phyloP scores from a whole-genome alignment of 2,888 invertebrate species.

The Yponomeuta evonymella region DNA sequence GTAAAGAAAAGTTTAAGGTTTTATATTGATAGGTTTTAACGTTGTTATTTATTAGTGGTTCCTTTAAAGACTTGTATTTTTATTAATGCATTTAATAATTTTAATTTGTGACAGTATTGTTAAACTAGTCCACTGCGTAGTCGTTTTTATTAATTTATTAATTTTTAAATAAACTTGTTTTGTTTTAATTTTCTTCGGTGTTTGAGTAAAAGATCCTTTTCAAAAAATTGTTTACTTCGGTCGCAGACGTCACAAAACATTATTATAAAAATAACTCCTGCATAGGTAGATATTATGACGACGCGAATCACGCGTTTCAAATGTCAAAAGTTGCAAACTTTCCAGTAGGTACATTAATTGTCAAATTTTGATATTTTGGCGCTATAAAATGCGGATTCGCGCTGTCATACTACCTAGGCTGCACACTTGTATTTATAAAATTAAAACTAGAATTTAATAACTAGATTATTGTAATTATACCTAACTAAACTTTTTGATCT shows the following conservation, averaged over 20 bases:
- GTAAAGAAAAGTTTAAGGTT: not conserved
- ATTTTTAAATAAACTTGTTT: conserved; percentile 31
- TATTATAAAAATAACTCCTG: not conserved
- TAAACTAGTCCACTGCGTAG: conserved; percentile 4
- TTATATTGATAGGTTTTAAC: not conserved
- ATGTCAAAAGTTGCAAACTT: too few species aligned
- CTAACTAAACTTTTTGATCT: too few species aligned
- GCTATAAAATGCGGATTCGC: too few species aligned
- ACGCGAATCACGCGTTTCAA: not conserved
- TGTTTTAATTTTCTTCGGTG: conserved; percentile 28
- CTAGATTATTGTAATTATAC: too few species aligned
- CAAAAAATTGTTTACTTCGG: not conserved
- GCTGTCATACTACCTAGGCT: too few species aligned
- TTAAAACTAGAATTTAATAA: too few species aligned
- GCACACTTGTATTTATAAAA: too few species aligned
- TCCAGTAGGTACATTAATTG: too few species aligned
- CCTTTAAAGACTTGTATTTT: conserved; percentile 18
- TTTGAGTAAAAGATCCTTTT: not conserved
- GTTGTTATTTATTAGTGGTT: not conserved
- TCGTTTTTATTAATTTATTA: conserved; percentile 16
- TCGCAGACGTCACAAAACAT: conserved; percentile 1
- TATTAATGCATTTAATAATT: conserved; percentile 27
- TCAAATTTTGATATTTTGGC: too few species aligned
- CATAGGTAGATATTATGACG: not conserved
- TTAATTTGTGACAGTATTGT: conserved; percentile 22